Evolutionary conservation across 2,113 vertebrate genomes (phyloP).

Genomic region (Neotoma lepida): DNA sequence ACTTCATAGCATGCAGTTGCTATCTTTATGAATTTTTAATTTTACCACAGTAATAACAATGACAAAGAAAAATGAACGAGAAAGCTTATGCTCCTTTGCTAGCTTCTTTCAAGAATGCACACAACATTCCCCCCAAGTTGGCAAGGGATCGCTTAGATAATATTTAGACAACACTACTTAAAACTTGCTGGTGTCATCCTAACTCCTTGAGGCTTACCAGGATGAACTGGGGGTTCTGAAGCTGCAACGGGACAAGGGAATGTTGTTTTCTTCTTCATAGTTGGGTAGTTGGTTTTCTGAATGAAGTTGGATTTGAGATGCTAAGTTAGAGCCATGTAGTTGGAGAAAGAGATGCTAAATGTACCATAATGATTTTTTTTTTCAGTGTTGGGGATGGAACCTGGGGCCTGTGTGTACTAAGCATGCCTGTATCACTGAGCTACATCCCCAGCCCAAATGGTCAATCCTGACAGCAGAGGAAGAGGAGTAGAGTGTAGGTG

Average conservation of each 20-base stretch:
- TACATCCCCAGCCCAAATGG: not conserved
- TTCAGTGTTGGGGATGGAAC: not conserved
- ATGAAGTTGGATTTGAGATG: conserved; percentile 33
- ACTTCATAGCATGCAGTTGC: not conserved
- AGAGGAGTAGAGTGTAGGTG: not conserved
- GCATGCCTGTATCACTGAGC: not conserved
- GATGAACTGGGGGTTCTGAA: not conserved
- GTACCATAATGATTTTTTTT: not conserved
- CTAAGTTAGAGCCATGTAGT: not conserved
- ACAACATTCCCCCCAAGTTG: conserved; percentile 10
- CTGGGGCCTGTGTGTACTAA: not conserved
- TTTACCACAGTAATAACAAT: not conserved
- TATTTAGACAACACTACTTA: conserved; percentile 27
- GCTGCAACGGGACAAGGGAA: not conserved
- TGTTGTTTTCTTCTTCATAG: not conserved
- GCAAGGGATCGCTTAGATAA: conserved; percentile 23
- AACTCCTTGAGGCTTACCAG: not conserved
- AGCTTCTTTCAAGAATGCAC: conserved; percentile 57
- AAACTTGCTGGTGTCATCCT: not conserved
- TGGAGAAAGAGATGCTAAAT: not conserved
- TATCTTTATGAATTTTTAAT: too few relatives aligned
- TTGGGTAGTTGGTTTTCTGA: not conserved
- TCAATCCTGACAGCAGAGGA: not conserved
- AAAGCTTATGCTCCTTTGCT: conserved; percentile 1
- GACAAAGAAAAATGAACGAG: not conserved